Base-by-base conservation (phyloP, 2,888 invertebrate genomes). In the Salpingus planirostris region DNA sequence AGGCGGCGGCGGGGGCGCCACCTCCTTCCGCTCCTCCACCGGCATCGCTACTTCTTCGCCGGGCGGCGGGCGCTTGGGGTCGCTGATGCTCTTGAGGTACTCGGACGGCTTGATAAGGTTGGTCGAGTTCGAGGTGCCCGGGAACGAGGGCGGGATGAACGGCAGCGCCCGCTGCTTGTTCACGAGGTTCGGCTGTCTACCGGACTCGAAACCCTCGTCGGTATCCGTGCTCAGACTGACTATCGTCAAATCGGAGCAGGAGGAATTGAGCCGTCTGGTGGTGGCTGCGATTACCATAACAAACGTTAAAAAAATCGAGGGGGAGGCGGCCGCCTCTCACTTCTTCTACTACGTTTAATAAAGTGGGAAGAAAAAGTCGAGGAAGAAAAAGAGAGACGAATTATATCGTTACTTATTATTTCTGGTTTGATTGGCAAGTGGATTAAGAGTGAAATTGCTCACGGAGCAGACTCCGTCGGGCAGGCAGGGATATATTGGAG, bases 61-160 rank as follows among this genome's bases (percentile, higher is more conserved):
- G 60, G 57, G 13, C 49, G 46, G 39, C 52, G 56, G 61, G 67
- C 66, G 22, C 35, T 32, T 14, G 70, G 68, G 32, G 67, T 72
- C 71, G 50, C 67, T 83, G 66, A 91, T 86, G 59, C 88, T 88
- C 59, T 80, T 79, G 51, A 92, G 68, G 65, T 91, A 92, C 67
- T 92, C 91, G 41, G 89, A 90, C 32, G 91, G 92, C 59, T 91
- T 91, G 61, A 92, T 88, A 47, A 92, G 76, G 38, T 83, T 78
- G 66, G 89, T 83, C 38, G 84, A 77, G 63, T 79, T 76, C 43
- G 71, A 56, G 22, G 64, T 63, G 35, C 69, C 68, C 32, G 85
- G 83, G 68, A 92, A 92, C 65, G 86, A 84, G 36, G 92, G 91
- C 38, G 90, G 91, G 58, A 92, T 81, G 70, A 92, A 91, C 44